Evolutionary conservation across 2,888 invertebrate species (phyloP).

Genomic region (Hecatera dysodea): DNA sequence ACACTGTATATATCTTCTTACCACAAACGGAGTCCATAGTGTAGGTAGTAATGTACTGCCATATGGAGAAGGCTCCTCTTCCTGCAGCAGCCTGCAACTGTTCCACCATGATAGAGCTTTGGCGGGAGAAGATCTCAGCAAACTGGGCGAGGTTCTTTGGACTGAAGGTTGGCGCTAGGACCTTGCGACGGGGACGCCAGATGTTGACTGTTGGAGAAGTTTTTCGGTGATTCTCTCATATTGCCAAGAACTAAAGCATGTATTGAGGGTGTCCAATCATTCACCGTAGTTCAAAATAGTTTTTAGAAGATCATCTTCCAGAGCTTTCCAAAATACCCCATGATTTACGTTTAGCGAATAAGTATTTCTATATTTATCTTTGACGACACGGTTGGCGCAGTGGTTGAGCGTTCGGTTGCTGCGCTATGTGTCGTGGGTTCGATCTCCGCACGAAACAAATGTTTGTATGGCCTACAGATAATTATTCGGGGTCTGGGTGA

Average conservation of each 20-base stretch:
- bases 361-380: no score
- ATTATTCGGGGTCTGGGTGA: no score
- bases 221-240: neutral
- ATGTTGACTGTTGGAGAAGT: constrained; percentile 41
- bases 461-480: no score
- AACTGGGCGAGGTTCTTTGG: constrained; percentile 71
- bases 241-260: neutral
- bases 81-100: constrained; percentile 63
- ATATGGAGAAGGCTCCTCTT: constrained; percentile 70
- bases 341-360: neutral
- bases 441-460: no score
- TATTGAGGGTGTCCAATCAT: neutral
- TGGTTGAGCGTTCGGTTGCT: no score
- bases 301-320: no score
- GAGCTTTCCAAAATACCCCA: neutral
- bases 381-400: no score
- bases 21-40: constrained; percentile 77
- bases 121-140: constrained; percentile 69
- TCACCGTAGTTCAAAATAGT: no score
- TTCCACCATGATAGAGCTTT: constrained; percentile 69
- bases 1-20: constrained; percentile 53
- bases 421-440: no score
- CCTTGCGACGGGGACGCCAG: constrained; percentile 76
- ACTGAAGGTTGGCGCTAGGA: constrained; percentile 73
- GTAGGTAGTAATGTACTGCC: constrained; percentile 73